Evolutionary conservation across 1,140 invertebrate genomes (phyloP).

Genomic region (Colletes latitarsis): DNA sequence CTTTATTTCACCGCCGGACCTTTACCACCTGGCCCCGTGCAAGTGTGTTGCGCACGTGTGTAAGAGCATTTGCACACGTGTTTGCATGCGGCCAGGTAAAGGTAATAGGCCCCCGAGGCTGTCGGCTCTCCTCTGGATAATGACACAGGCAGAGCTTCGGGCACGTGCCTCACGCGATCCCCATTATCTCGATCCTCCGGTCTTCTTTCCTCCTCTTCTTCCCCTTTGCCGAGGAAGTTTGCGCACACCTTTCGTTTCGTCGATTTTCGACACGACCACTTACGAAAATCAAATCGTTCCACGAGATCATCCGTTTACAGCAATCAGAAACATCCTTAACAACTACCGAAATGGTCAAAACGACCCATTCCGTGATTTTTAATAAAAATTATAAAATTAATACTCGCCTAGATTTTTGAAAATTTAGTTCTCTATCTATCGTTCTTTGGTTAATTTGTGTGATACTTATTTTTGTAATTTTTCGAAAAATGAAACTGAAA

Average conservation of each 20-base stretch:
- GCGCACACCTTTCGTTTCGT: neutral
- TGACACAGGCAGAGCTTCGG: conserved; percentile 72
- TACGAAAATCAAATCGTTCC: neutral
- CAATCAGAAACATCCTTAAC: no score
- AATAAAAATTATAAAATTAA: no score
- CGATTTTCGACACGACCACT: conserved; percentile 2
- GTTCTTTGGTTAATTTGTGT: no score
- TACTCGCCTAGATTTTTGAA: no score
- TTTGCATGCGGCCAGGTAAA: conserved; percentile 61
- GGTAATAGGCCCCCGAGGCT: conserved; percentile 61
- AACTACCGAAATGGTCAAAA: no score
- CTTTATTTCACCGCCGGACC: conserved; percentile 1
- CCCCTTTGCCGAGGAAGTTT: conserved; percentile 41
- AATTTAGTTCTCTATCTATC: no score
- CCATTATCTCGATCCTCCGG: conserved; percentile 71
- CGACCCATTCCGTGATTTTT: no score
- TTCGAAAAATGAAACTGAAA: no score
- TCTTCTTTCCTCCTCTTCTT: conserved; percentile 46
- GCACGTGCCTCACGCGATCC: conserved; percentile 80
- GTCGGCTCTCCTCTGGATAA: conserved; percentile 73
- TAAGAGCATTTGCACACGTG: conserved; percentile 45
- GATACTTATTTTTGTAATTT: no score
- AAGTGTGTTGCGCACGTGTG: conserved; percentile 34
- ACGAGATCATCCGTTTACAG: no score
- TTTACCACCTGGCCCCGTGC: conserved; percentile 23